Evolutionary conservation across 2,797 vertebrate species (phyloP).

Genomic region (Synaphobranchus kaupii): DNA sequence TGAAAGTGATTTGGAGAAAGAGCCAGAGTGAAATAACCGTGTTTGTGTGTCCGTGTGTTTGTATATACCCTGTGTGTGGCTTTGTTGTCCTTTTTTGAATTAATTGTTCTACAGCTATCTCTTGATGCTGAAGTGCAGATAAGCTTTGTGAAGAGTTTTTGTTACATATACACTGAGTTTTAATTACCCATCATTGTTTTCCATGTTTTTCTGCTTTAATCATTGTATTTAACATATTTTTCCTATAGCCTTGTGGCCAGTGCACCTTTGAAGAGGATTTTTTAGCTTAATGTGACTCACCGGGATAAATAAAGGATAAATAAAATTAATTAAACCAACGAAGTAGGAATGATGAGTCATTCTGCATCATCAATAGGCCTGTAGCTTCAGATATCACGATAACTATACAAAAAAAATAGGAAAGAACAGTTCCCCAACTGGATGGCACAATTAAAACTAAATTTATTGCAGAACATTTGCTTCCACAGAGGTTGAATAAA

Average conservation of each 20-base stretch:
- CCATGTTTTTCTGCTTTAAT: not conserved
- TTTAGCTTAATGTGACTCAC: no score
- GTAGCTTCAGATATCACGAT: not conserved
- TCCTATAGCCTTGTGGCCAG: not conserved
- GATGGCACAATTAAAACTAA: not conserved
- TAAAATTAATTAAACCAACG: not conserved
- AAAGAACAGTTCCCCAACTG: not conserved
- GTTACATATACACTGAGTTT: not conserved
- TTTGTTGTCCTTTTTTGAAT: not conserved
- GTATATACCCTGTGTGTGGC: not conserved
- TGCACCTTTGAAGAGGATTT: not conserved
- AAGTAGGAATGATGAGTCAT: conserved; percentile 16
- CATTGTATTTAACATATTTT: not conserved
- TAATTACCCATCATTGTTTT: not conserved
- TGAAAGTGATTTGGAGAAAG: not conserved
- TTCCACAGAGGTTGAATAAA: conserved; percentile 27
- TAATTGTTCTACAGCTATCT: not conserved
- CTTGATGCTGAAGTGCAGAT: not conserved
- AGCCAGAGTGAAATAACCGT: not conserved
- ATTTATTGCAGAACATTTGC: conserved; percentile 35
- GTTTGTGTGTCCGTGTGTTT: not conserved
- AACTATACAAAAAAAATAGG: conserved; percentile 6
- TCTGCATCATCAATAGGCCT: not conserved
- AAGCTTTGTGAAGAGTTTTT: not conserved
- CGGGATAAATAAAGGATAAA: not conserved